A percentile compares a stretch with the other conserved stretches of the same genome.
Evolutionary conservation across 2,888 invertebrate species (phyloP).

Genomic region (Tethea ocularis): DNA sequence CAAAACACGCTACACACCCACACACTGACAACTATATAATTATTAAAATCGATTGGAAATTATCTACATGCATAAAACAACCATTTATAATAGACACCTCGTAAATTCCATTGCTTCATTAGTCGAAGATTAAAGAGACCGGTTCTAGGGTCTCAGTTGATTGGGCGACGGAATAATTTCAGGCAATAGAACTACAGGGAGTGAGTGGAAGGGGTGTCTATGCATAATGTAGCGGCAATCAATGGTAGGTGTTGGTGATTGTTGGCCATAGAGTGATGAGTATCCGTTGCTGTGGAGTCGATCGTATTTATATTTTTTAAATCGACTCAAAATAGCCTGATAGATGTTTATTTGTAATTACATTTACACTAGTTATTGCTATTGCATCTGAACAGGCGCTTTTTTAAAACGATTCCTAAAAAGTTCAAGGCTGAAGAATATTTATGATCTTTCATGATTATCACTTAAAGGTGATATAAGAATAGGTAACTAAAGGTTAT

Average conservation of each 20-base stretch:
- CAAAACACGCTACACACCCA: slow-evolving; percentile 19
- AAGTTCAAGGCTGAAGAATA: no score
- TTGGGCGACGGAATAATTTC: slow-evolving; percentile 57
- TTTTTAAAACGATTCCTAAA: no score
- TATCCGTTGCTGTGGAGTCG: slow-evolving; percentile 40
- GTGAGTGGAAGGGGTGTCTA: slow-evolving; percentile 48
- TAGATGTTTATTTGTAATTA: not conserved
- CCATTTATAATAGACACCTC: slow-evolving; percentile 40
- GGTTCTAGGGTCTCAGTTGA: slow-evolving; percentile 32
- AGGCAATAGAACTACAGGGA: slow-evolving; percentile 38
- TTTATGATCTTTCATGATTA: no score
- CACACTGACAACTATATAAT: slow-evolving; percentile 50
- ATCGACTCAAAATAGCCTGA: not conserved
- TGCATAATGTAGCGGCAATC: slow-evolving; percentile 82
- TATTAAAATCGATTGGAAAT: slow-evolving; percentile 73
- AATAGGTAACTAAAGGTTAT: no score
- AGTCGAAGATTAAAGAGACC: slow-evolving; percentile 7
- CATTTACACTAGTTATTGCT: not conserved
- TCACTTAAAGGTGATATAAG: no score
- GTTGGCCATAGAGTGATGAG: slow-evolving; percentile 48
- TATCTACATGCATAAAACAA: slow-evolving; percentile 57
- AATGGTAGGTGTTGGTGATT: slow-evolving; percentile 77
- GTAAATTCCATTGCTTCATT: not conserved
- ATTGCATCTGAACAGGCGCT: not conserved
- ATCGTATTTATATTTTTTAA: not conserved